phyloP scores from a whole-genome alignment of 2,797 vertebrate genomes.

The Threskiornis aethiopicus region DNA sequence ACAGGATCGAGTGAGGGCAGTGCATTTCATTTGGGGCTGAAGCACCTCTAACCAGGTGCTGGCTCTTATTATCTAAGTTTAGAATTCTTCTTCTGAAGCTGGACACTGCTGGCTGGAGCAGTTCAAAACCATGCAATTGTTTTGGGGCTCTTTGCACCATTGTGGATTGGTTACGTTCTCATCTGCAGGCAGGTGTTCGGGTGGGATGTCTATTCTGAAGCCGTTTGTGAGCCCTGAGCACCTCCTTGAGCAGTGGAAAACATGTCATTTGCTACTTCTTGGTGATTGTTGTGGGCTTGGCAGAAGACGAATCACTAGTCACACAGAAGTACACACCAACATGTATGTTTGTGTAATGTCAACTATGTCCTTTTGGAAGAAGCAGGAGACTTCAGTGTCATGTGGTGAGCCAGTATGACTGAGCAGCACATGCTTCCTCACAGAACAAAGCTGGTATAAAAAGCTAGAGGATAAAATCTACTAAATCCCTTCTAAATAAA shows the following conservation, averaged over 20 bases:
- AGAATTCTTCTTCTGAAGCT: not conserved
- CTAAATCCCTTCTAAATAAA: not conserved
- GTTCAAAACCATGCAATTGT: not conserved
- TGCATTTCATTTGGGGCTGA: not conserved
- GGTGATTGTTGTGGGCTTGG: not conserved
- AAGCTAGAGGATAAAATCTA: not conserved
- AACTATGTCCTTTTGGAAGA: not conserved
- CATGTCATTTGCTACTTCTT: not conserved
- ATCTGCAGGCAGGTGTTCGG: accelerated
- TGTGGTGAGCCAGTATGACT: accelerated
- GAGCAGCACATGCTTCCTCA: not conserved
- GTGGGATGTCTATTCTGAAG: not conserved
- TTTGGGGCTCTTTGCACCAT: not conserved
- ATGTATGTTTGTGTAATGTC: not conserved
- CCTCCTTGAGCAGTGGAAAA: not conserved
- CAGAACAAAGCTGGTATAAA: not conserved
- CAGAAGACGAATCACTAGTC: accelerated
- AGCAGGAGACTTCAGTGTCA: not conserved
- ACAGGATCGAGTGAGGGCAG: accelerated
- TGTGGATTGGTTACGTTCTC: not conserved
- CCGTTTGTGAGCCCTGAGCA: not conserved
- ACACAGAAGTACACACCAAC: not conserved
- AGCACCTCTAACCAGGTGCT: accelerated
- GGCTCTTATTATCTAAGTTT: not conserved
- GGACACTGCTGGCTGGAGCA: not conserved